These are phyloP conservation scores for Seriola dumerili DNA, from an alignment of 2,113 vertebrate genomes.

Conservation along the genomic window DNA sequence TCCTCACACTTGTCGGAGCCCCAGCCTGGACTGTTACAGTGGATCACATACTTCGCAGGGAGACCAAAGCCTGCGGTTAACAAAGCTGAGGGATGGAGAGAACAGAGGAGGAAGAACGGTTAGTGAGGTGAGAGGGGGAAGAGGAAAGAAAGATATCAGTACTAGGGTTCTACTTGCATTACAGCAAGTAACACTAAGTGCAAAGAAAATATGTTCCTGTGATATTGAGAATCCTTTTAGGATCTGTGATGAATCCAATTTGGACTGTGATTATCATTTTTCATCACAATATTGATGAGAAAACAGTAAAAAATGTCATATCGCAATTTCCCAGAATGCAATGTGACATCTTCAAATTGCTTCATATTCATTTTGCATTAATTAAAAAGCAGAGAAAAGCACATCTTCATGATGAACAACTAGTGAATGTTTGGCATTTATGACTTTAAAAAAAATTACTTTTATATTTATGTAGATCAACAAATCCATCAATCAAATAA, in stretches of 20 bases:
- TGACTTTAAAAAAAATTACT: too few relatives aligned
- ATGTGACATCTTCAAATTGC: not conserved
- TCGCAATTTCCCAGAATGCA: not conserved
- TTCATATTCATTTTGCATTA: not conserved
- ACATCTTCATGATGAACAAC: too few relatives aligned
- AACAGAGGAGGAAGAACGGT: not conserved
- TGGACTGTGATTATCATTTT: not conserved
- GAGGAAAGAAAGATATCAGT: not conserved
- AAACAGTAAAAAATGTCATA: too few relatives aligned
- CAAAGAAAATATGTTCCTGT: not conserved
- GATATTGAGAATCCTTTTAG: not conserved
- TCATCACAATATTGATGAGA: not conserved
- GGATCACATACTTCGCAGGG: constrained; percentile 97
- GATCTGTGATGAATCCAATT: not conserved
- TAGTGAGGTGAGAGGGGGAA: not conserved
- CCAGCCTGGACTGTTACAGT: constrained; percentile 97
- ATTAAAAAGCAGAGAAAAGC: not conserved
- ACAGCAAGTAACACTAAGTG: not conserved
- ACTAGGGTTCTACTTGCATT: too few relatives aligned
- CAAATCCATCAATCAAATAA: not conserved
- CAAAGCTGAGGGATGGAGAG: constrained; percentile 83
- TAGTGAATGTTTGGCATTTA: too few relatives aligned
- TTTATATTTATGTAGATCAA: too few relatives aligned
- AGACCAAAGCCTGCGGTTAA: constrained; percentile 92
- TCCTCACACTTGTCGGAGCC: constrained; percentile 97